A percentile compares a stretch with the other conserved stretches of the same genome.
Conservation (phyloP, 2,888 invertebrate genomes). For the Dryocosmus kuriphilus region DNA sequence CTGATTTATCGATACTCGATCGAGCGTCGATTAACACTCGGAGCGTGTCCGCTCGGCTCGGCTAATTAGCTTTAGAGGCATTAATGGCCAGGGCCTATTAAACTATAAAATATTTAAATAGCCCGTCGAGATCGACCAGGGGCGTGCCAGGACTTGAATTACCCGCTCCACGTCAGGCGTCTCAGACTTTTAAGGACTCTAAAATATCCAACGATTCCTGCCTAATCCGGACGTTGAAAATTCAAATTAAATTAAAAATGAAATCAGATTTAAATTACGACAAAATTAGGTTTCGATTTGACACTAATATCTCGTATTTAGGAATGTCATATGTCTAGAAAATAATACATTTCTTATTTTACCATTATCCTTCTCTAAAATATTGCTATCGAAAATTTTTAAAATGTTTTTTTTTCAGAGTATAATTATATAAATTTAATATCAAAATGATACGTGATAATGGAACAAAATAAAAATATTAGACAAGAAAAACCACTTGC, state of each 20-base stretch:
- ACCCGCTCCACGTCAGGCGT: constrained; percentile 59
- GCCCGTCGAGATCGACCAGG: constrained; percentile 55
- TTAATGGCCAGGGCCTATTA: constrained; percentile 68
- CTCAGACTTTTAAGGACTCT: constrained; percentile 43
- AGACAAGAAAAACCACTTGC: too few relatives aligned
- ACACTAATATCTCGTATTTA: background rate
- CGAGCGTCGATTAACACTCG: constrained; percentile 63
- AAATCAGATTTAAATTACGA: constrained; percentile 8
- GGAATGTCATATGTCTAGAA: background rate
- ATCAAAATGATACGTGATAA: too few relatives aligned
- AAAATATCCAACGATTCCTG: constrained; percentile 8
- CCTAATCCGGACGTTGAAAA: background rate
- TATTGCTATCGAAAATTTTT: too few relatives aligned
- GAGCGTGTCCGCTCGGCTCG: constrained; percentile 57
- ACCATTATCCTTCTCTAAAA: too few relatives aligned
- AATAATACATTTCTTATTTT: background rate
- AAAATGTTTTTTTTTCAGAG: too few relatives aligned
- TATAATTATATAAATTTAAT: too few relatives aligned
- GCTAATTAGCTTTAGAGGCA: constrained; percentile 69
- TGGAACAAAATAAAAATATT: too few relatives aligned
- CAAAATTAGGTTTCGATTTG: background rate
- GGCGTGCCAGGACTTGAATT: constrained; percentile 62
- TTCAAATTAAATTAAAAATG: constrained; percentile 7
- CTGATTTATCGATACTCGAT: constrained; percentile 59
- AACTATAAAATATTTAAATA: constrained; percentile 72